Percentiles rank a stretch among this genome's conserved stretches.
phyloP scores from a whole-genome alignment of 2,113 vertebrate genomes.

The Pantherophis guttatus region DNA sequence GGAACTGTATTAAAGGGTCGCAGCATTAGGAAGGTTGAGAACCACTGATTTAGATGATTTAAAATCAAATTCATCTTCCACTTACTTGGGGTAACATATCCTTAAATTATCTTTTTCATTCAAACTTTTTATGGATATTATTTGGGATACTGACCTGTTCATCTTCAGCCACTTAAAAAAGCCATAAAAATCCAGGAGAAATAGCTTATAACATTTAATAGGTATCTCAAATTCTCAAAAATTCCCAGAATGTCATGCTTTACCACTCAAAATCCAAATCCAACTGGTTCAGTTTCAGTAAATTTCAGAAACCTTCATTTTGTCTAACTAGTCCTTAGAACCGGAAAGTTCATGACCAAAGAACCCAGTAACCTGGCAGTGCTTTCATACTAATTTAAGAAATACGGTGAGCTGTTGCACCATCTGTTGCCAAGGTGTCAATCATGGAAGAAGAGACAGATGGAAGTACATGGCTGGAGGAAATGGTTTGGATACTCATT shows the following conservation, averaged over 20 bases:
- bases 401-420: background rate
- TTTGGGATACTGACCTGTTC: background rate
- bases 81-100: background rate
- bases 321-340: background rate
- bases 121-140: background rate
- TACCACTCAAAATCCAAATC: background rate
- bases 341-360: background rate
- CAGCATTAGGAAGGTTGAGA: too few relatives aligned
- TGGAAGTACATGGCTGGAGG: background rate
- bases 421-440: slow-evolving; percentile 10
- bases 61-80: background rate
- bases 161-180: background rate
- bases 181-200: background rate
- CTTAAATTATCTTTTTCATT: background rate
- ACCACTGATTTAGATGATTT: background rate
- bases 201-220: background rate
- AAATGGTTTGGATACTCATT: background rate
- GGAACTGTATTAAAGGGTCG: too few relatives aligned
- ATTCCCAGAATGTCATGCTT: fast-evolving
- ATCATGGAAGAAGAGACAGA: slow-evolving; percentile 17
- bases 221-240: background rate
- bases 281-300: background rate
- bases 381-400: slow-evolving; percentile 1
- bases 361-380: background rate
- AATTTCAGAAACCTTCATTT: background rate